Conservation (phyloP, 2,113 vertebrate species). For the Tachuris rubrigastra region DNA sequence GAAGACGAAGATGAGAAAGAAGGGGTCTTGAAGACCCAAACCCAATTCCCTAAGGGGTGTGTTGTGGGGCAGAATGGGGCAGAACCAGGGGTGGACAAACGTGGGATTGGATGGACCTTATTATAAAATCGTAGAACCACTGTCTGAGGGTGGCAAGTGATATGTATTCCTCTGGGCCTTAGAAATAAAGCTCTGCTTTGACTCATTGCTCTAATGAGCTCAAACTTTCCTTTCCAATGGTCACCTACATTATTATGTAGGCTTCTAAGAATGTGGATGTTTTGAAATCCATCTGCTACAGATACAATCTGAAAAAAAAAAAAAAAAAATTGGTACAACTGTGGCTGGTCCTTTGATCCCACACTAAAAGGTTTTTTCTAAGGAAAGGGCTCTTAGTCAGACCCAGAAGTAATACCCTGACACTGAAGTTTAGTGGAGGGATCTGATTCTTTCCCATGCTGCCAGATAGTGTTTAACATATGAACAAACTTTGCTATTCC, state of each 20-base stretch:
- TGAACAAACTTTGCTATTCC: not conserved
- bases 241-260: not conserved
- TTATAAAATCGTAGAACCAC: too few species aligned
- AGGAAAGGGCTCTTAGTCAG: not conserved
- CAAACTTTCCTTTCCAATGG: not conserved
- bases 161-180: not conserved
- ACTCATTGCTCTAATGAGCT: not conserved
- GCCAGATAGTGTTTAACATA: not conserved
- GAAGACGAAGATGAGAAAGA: too few species aligned
- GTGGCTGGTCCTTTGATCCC: not conserved
- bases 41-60: too few species aligned
- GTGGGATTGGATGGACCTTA: too few species aligned
- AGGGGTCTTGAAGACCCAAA: too few species aligned
- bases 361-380: not conserved
- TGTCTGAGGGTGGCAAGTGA: too few species aligned
- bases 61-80: too few species aligned
- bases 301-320: not conserved
- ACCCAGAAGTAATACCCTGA: not conserved
- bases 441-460: not conserved
- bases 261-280: not conserved
- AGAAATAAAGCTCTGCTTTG: not conserved
- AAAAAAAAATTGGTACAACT: not conserved
- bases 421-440: not conserved
- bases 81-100: too few species aligned
- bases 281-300: not conserved